Base-by-base conservation (phyloP, 1,140 invertebrate species). In the Ceratina australensis region DNA sequence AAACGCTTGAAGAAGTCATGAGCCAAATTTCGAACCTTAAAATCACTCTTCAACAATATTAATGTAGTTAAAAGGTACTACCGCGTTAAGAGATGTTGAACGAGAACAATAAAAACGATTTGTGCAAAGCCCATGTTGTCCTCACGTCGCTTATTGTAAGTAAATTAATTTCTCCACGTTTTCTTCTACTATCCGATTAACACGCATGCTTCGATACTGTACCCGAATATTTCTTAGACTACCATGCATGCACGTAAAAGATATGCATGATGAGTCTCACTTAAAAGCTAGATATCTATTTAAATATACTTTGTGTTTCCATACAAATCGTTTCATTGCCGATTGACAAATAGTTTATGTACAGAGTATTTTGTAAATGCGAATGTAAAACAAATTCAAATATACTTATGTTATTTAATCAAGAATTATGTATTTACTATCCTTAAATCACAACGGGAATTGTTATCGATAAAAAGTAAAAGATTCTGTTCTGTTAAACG, bases 81-180 rank as follows among this genome's bases (percentile, higher is more conserved):
- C 50, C n/a, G 7, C 20, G 20, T 3, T 59, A 47, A 20, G n/a
- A 79, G 7, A 83, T 83, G 82, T 57, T 79, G 24, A 22, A 75
- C 2, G 24, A 71, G 24, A 52, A 64, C 18, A n/a, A 50, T 26
- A 12, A 1, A 15, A 0, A 63, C 5, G 16, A 13, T 24, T 1
- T 22, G 15, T 0, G 42, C 24, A 10, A 72, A 56, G 66, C 33
- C 33, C 77, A 87, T 74, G 13, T 87, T 12, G 66, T 90, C 20
- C 15, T 86, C n/a, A 79, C 87, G 4, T 87, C 89, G 2, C 26
- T 89, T 16, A 80, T 88, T 12, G 89, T 89, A 81, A 88, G 87
- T 86, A 67, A 76, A 60, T 3, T 22, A 28, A 61, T 20, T 69
- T 49, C 20, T 74, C 13, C 56, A 28, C 28, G 52, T 24, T 56